A percentile compares a stretch with the other conserved stretches of the same genome.
Conservation (phyloP, 2,113 vertebrate species). For the Oryzias woworae region DNA sequence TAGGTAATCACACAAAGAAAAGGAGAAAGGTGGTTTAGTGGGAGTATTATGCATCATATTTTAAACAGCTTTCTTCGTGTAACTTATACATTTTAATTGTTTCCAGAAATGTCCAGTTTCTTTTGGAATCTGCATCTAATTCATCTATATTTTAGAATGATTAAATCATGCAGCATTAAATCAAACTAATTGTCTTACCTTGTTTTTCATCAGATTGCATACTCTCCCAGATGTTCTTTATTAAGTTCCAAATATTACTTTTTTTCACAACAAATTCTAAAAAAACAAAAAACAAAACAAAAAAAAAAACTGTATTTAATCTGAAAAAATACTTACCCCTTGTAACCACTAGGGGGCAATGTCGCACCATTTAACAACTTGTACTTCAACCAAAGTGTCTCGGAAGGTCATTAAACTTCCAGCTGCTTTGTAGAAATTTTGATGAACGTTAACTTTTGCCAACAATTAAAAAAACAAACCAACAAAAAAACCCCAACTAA, state of each 20-base stretch:
- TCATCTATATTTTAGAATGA: constrained; percentile 4
- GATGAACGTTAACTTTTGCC: constrained; percentile 11
- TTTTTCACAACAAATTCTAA: no score
- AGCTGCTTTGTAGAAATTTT: constrained; percentile 24
- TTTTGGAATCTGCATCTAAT: background rate
- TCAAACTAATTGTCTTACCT: background rate
- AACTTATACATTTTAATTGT: background rate
- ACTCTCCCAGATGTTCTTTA: no score
- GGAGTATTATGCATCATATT: background rate
- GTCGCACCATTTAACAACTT: constrained; percentile 30
- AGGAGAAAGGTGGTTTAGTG: constrained; percentile 23
- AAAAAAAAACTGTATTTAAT: no score
- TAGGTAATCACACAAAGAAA: constrained; percentile 27
- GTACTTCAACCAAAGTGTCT: background rate
- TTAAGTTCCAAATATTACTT: no score
- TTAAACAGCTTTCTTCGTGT: background rate
- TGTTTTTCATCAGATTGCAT: background rate
- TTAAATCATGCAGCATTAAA: constrained; percentile 8
- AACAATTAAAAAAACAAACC: background rate
- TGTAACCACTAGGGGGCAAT: constrained; percentile 65
- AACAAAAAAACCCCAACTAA: background rate
- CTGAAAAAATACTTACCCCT: constrained; percentile 12
- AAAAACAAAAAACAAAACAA: no score
- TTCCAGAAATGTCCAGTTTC: background rate
- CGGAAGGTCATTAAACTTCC: background rate